A percentile compares a stretch with the other conserved stretches of the same genome.
Conservation (phyloP, 2,888 invertebrate species). For the Chrysina gloriosa region DNA sequence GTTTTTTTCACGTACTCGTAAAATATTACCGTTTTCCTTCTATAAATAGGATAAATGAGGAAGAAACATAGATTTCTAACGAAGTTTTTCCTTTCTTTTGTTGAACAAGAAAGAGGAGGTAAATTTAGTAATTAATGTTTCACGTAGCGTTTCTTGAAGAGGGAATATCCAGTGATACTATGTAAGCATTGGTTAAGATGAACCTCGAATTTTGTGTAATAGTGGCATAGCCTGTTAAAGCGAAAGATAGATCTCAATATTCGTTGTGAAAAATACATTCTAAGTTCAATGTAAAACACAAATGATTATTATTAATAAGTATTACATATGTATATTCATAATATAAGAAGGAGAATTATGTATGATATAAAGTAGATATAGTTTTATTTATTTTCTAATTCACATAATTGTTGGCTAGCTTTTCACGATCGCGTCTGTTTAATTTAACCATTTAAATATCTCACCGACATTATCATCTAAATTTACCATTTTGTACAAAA, state of each 20-base stretch:
- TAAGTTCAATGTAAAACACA: conserved; percentile 43
- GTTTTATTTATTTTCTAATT: conserved; percentile 50
- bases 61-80: no score
- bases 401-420: conserved; percentile 40
- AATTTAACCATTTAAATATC: conserved; percentile 41
- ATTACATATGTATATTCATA: conserved; percentile 54
- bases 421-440: conserved; percentile 31
- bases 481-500: conserved; percentile 42
- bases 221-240: conserved; percentile 32
- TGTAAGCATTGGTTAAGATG: neutral
- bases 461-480: conserved; percentile 37
- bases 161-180: neutral
- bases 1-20: no score
- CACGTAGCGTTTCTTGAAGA: neutral
- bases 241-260: conserved; percentile 45
- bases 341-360: conserved; percentile 50
- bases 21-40: no score
- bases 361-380: conserved; percentile 48
- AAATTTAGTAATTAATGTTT: neutral
- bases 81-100: no score
- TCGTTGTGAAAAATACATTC: conserved; percentile 47
- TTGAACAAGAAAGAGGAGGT: neutral
- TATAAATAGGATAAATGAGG: no score
- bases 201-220: conserved; percentile 17
- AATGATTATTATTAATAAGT: conserved; percentile 47